phyloP scores from a whole-genome alignment of 2,797 vertebrate species.

The Etheostoma perlongum region DNA sequence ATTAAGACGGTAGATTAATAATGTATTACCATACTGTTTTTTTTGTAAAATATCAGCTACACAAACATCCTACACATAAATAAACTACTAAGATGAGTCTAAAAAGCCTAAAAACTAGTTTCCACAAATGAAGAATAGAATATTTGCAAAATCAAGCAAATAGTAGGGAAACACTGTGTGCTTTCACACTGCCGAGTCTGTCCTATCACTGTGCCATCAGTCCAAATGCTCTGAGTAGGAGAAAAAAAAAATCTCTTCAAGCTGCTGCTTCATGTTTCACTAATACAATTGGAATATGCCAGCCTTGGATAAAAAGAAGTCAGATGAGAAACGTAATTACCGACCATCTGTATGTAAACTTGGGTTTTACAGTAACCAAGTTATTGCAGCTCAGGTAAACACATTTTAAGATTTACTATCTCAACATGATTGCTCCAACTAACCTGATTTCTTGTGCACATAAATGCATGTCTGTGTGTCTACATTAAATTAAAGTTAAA shows the following conservation, averaged over 20 bases:
- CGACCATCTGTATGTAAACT: constrained; percentile 19
- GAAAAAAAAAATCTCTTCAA: neutral
- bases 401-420: neutral
- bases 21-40: neutral
- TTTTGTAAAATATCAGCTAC: neutral
- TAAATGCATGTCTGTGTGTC: constrained; percentile 19
- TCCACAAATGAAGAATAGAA: constrained; percentile 1
- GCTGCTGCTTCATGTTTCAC: constrained; percentile 10
- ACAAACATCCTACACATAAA: neutral
- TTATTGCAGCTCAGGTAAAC: constrained; percentile 5
- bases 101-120: neutral
- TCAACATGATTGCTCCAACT: constrained; percentile 19
- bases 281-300: constrained; percentile 4
- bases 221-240: neutral
- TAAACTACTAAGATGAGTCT: neutral
- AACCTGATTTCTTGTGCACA: constrained; percentile 29
- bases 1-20: neutral
- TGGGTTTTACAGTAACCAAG: constrained; percentile 15
- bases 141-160: neutral
- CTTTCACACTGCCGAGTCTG: constrained; percentile 12
- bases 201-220: constrained; percentile 9
- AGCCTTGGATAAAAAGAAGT: constrained; percentile 5
- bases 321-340: neutral
- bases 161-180: neutral
- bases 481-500: neutral